These are phyloP conservation scores for Epinephelus awoara DNA, from an alignment of 2,797 vertebrate species.

Conservation along the genomic window DNA sequence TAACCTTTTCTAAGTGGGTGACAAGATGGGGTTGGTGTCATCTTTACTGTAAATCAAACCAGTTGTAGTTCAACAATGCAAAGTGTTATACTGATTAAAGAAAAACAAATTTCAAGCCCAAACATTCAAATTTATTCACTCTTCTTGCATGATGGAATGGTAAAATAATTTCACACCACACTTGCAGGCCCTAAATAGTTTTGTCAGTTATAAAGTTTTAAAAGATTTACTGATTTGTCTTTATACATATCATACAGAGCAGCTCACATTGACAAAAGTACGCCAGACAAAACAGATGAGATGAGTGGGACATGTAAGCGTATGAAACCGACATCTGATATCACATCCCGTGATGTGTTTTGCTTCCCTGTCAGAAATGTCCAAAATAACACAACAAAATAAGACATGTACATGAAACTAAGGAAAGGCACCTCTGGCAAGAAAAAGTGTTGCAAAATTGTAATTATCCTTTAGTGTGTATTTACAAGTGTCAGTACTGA, in stretches of 20 bases:
- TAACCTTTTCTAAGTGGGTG: neutral
- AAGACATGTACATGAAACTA: neutral
- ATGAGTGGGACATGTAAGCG: slow-evolving; percentile 2
- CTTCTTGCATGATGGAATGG: slow-evolving; percentile 35
- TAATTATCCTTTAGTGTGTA: slow-evolving; percentile 20
- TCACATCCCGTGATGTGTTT: neutral
- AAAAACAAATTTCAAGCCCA: slow-evolving; percentile 2
- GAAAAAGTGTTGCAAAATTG: slow-evolving; percentile 1
- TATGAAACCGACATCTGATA: slow-evolving; percentile 1
- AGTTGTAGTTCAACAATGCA: neutral
- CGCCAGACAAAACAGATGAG: neutral
- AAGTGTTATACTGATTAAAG: neutral
- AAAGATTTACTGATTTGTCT: slow-evolving; percentile 6
- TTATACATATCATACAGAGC: slow-evolving; percentile 29
- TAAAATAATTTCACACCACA: slow-evolving; percentile 42
- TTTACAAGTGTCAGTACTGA: slow-evolving; percentile 23
- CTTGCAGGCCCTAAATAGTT: slow-evolving; percentile 1
- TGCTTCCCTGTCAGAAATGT: neutral
- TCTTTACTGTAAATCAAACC: neutral
- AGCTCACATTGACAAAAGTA: slow-evolving; percentile 23
- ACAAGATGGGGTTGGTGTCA: neutral
- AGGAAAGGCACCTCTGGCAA: slow-evolving; percentile 70
- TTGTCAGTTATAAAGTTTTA: neutral
- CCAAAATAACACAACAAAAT: slow-evolving; percentile 12
- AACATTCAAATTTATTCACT: slow-evolving; percentile 60